Evolutionary conservation across 1,140 invertebrate species (phyloP).

Genomic region (Proctacanthus coquilletti): DNA sequence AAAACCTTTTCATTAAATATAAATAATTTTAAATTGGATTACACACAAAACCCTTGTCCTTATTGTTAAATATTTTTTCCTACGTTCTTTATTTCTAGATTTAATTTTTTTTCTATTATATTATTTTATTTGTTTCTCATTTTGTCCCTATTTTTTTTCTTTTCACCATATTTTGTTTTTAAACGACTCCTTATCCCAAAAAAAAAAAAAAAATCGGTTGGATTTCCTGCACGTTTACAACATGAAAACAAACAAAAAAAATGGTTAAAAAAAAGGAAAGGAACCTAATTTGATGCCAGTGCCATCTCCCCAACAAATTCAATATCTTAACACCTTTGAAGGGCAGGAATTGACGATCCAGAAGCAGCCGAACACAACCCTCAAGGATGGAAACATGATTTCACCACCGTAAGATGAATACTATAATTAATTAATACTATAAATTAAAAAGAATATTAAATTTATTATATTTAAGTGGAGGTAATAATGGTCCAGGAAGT

Average conservation of each 20-base stretch:
- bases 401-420: constrained; percentile 30
- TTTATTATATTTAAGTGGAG: too few species aligned
- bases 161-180: too few species aligned
- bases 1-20: too few species aligned
- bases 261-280: constrained; percentile 38
- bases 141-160: neutral
- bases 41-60: too few species aligned
- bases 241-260: constrained; percentile 11
- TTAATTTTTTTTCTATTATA: neutral
- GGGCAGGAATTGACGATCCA: constrained; percentile 93
- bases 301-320: constrained; percentile 89
- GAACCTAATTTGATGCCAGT: constrained; percentile 90
- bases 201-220: too few species aligned
- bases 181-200: too few species aligned
- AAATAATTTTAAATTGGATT: too few species aligned
- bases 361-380: constrained; percentile 84
- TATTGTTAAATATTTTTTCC: too few species aligned
- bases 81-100: constrained; percentile 1
- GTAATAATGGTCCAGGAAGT: too few species aligned
- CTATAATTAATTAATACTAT: too few species aligned
- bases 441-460: too few species aligned
- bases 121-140: neutral
- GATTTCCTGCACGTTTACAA: too few species aligned
- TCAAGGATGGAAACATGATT: constrained; percentile 47
- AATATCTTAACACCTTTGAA: constrained; percentile 89